Evolutionary conservation across 2,888 invertebrate genomes (phyloP).

Genomic region (Suillia variegata): DNA sequence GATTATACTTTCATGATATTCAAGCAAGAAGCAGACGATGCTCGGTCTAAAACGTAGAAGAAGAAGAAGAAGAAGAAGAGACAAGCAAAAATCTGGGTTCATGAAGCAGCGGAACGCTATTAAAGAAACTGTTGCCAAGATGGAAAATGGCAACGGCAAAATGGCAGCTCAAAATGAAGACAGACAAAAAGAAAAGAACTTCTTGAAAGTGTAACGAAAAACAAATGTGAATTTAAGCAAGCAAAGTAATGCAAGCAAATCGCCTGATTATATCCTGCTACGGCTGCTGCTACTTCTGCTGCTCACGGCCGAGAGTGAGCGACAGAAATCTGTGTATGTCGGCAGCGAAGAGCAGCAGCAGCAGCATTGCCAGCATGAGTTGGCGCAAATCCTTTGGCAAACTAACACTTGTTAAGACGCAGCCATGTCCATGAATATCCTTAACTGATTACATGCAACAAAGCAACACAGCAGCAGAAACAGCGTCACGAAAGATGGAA

Average conservation of each 20-base stretch:
- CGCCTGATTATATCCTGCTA: slow-evolving; percentile 41
- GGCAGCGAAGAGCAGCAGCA: neutral
- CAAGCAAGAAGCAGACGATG: no score
- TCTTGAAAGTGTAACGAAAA: slow-evolving; percentile 19
- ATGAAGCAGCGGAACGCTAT: neutral
- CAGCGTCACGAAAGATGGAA: neutral
- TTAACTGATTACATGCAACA: slow-evolving; percentile 46
- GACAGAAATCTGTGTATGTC: no score
- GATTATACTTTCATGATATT: no score
- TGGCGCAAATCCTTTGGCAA: slow-evolving; percentile 15
- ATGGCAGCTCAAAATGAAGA: slow-evolving; percentile 36
- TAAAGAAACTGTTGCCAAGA: neutral
- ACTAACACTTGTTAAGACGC: slow-evolving; percentile 33
- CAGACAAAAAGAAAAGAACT: slow-evolving; percentile 33
- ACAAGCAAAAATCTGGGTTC: slow-evolving; percentile 3
- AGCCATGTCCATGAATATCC: slow-evolving; percentile 51
- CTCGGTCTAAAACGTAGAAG: no score
- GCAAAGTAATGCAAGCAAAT: slow-evolving; percentile 45
- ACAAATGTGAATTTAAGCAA: neutral
- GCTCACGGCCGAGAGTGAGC: neutral
- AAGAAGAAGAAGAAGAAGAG: slow-evolving; percentile 16
- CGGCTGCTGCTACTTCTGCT: neutral
- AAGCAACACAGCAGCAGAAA: slow-evolving; percentile 23
- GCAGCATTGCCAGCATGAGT: slow-evolving; percentile 8
- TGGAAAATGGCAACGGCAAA: slow-evolving; percentile 18